Evolutionary conservation across 2,113 vertebrate genomes (phyloP).

Genomic region (Misgurnus mizolepis): DNA sequence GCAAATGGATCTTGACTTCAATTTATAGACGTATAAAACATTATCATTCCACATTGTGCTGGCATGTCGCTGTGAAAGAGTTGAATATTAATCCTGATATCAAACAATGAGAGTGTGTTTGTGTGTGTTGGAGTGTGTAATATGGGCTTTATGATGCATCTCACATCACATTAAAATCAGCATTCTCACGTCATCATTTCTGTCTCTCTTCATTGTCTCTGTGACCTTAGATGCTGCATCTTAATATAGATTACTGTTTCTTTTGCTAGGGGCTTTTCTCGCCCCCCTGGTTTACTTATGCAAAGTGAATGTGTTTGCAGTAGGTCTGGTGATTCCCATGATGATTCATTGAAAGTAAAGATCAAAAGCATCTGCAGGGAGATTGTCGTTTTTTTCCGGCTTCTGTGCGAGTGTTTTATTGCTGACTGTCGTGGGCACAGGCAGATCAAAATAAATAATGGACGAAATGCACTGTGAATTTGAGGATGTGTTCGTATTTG

Average conservation of each 20-base stretch:
- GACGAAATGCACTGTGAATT: conserved; percentile 61
- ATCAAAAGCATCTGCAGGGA: background rate
- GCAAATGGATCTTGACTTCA: no score
- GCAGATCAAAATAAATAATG: conserved; percentile 59
- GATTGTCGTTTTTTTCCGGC: background rate
- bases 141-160: conserved; percentile 29
- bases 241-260: conserved; percentile 24
- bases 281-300: background rate
- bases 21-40: no score
- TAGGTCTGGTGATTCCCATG: background rate
- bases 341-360: background rate
- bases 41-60: background rate
- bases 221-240: conserved; percentile 10
- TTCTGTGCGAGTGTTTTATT: conserved; percentile 9
- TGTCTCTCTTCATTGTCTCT: conserved; percentile 10
- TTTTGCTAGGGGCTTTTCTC: background rate
- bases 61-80: background rate
- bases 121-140: conserved; percentile 8
- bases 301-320: background rate
- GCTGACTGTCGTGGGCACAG: conserved; percentile 50
- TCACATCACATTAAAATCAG: conserved; percentile 39
- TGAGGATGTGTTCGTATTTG: conserved; percentile 32
- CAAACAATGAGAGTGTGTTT: background rate
- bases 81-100: conserved; percentile 18
- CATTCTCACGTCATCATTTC: conserved; percentile 5